Evolutionary conservation across 1,140 invertebrate species (phyloP).

Genomic region (Cotesia chilonis): DNA sequence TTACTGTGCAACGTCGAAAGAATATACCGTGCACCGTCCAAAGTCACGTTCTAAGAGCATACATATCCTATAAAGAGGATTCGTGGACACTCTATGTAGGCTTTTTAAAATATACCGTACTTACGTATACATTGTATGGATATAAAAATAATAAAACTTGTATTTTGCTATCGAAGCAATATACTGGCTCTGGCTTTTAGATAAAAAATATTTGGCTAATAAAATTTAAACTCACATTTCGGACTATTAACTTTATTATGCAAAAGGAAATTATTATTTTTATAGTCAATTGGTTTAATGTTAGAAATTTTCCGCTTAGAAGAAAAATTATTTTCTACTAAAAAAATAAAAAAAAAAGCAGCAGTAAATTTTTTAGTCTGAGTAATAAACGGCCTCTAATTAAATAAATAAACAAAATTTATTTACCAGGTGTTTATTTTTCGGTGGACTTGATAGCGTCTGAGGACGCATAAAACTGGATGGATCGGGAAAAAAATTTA

Average conservation of each 20-base stretch:
- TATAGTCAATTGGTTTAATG: no score
- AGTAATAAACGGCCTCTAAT: no score
- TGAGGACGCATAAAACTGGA: conserved; percentile 6
- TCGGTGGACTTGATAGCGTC: neutral
- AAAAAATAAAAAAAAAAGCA: no score
- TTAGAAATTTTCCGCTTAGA: no score
- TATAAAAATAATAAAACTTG: conserved; percentile 2
- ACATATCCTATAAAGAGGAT: conserved; percentile 24
- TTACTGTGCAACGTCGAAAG: conserved; percentile 31
- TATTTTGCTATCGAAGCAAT: neutral
- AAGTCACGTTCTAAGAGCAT: conserved; percentile 26
- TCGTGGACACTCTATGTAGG: conserved; percentile 18
- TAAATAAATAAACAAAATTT: no score
- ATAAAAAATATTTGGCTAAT: neutral
- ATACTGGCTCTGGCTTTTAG: no score
- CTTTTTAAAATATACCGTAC: conserved; percentile 5
- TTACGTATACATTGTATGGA: neutral
- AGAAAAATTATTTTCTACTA: no score
- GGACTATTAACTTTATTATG: neutral
- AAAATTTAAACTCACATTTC: neutral
- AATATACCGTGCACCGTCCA: conserved; percentile 17
- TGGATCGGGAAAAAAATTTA: conserved; percentile 14
- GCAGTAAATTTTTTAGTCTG: no score
- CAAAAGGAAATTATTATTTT: no score
- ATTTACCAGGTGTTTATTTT: no score